These are phyloP conservation scores for Lithophane semibrunnea DNA, from an alignment of 2,888 invertebrate species.

Conservation along the genomic window DNA sequence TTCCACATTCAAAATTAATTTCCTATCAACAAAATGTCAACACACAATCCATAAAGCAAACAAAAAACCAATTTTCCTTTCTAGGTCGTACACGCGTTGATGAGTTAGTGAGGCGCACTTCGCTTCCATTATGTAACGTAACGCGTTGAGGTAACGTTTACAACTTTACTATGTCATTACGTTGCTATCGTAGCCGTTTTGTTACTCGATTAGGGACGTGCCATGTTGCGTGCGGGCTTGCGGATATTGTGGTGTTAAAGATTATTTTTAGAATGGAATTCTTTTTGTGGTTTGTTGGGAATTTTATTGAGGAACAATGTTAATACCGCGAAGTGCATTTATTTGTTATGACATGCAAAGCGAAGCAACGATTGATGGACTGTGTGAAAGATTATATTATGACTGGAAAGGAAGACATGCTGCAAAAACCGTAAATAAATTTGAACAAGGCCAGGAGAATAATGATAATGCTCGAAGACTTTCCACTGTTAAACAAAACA, in stretches of 20 bases:
- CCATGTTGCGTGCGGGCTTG: constrained; percentile 43
- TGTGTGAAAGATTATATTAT: neutral
- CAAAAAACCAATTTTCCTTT: constrained; percentile 39
- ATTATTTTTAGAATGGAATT: constrained; percentile 30
- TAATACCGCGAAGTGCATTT: neutral
- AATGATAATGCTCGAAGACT: neutral
- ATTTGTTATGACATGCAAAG: neutral
- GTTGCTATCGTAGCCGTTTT: constrained; percentile 44
- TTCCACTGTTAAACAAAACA: neutral
- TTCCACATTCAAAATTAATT: neutral
- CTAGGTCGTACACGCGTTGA: constrained; percentile 43
- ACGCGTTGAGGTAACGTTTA: constrained; percentile 56
- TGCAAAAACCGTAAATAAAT: neutral
- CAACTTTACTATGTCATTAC: constrained; percentile 52
- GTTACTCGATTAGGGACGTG: constrained; percentile 52
- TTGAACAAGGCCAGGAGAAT: neutral
- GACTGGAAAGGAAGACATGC: neutral
- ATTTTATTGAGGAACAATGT: constrained; percentile 23
- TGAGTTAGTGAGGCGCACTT: constrained; percentile 53
- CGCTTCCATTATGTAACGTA: constrained; percentile 46
- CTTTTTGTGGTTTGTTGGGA: constrained; percentile 21
- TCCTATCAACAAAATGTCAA: neutral
- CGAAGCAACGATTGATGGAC: neutral
- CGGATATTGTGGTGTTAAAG: constrained; percentile 29
- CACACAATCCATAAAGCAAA: constrained; percentile 17